Percentiles rank a stretch among this genome's conserved stretches.
phyloP scores from a whole-genome alignment of 2,797 vertebrate genomes.

The Lacerta viridis region DNA sequence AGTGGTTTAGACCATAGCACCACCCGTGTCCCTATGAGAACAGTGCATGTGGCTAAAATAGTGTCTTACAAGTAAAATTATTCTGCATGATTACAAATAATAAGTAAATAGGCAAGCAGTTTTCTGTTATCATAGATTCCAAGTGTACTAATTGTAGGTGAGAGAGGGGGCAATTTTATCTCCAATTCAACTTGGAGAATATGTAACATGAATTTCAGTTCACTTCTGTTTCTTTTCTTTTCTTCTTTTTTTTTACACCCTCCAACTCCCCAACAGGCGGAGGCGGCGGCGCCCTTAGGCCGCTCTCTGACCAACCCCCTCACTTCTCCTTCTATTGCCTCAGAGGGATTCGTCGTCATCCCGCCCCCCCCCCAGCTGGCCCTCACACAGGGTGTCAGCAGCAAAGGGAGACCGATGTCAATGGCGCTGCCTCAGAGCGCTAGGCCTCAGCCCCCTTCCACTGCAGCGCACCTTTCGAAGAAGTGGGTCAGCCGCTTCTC shows the following conservation, averaged over 20 bases:
- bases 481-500: conserved; percentile 66
- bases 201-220: neutral
- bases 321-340: conserved; percentile 51
- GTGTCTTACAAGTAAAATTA: conserved; percentile 37
- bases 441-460: neutral
- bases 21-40: neutral
- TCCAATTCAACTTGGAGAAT: neutral
- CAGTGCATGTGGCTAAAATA: neutral
- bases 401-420: no score
- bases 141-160: neutral
- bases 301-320: neutral
- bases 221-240: no score
- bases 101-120: neutral
- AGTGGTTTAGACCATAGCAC: no score
- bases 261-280: neutral
- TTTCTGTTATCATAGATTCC: neutral
- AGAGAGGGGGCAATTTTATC: neutral
- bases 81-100: conserved; percentile 42
- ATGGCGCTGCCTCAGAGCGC: neutral
- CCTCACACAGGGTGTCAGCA: no score
- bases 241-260: no score
- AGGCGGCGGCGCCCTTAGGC: neutral
- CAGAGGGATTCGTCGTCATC: conserved; percentile 39
- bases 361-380: neutral
- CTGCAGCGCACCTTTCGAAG: conserved; percentile 73